Conservation (phyloP, 2,113 vertebrate genomes). For the Notothenia coriiceps region DNA sequence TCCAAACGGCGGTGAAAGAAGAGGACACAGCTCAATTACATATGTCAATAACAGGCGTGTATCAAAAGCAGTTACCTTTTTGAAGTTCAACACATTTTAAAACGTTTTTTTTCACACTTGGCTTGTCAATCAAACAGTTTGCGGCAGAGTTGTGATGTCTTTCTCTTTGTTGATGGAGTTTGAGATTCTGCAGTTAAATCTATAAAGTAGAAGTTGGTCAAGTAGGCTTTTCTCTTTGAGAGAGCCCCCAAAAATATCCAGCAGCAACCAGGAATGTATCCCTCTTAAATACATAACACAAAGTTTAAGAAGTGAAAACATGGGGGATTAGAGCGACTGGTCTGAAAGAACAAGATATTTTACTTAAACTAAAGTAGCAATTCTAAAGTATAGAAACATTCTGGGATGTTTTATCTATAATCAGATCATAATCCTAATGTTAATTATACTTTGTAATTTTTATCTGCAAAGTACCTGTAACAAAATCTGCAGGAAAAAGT, state of each 20-base stretch:
- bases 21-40: slow-evolving; percentile 62
- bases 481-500: neutral
- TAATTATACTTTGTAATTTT: neutral
- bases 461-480: neutral
- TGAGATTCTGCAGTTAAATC: neutral
- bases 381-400: too few relatives aligned
- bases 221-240: neutral
- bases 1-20: slow-evolving; percentile 25
- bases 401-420: too few relatives aligned
- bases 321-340: neutral
- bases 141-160: neutral
- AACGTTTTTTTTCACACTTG: neutral
- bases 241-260: neutral
- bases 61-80: neutral
- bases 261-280: neutral
- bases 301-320: neutral
- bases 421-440: neutral
- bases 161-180: neutral
- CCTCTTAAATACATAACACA: neutral
- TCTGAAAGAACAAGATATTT: neutral
- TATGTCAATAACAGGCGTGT: slow-evolving; percentile 32
- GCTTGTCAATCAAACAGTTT: neutral
- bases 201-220: neutral
- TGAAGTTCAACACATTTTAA: neutral
- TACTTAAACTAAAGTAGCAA: neutral